Conservation (phyloP, 37 sponge, comb jelly and placozoan species). For the Eunapius fragilis region DNA sequence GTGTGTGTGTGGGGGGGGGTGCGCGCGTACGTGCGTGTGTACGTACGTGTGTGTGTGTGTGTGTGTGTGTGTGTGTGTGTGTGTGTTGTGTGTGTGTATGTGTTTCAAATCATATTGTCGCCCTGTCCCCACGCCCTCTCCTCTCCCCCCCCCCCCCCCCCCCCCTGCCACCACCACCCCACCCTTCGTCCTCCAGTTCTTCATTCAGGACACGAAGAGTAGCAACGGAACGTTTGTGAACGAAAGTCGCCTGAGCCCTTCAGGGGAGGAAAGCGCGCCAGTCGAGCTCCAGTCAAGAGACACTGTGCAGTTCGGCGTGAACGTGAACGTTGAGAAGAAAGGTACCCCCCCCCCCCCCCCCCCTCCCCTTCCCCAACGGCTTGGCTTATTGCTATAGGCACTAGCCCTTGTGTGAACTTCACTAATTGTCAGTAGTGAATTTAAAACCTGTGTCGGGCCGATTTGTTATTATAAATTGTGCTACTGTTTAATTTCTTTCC, state of each 20-base stretch:
- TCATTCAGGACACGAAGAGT: constrained; percentile 94
- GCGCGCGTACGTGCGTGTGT: not conserved
- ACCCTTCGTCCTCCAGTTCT: constrained; percentile 65
- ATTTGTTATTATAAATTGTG: no score
- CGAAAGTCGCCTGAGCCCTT: constrained; percentile 80
- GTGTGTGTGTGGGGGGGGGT: not conserved
- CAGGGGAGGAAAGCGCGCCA: constrained; percentile 91
- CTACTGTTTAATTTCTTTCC: no score
- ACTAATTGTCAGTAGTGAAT: no score
- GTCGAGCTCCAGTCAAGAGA: constrained; percentile 81
- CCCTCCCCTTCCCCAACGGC: constrained; percentile 47
- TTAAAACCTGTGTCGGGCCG: no score
- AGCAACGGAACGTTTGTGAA: constrained; percentile 99
- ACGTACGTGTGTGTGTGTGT: no score
- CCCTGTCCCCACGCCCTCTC: no score
- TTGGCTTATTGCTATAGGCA: no score
- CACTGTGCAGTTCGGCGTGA: constrained; percentile 96
- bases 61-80: no score
- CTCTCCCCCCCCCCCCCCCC: no score
- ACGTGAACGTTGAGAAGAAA: constrained; percentile 91
- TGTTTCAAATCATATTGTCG: not conserved
- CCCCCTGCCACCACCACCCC: no score
- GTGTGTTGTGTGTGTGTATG: not conserved
- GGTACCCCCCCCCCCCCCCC: constrained; percentile 13
- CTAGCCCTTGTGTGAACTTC: no score